Evolutionary conservation across 2,113 vertebrate genomes (phyloP), one percentile per base, ranked within the genome.

Genomic region (Struthio camelus): DNA sequence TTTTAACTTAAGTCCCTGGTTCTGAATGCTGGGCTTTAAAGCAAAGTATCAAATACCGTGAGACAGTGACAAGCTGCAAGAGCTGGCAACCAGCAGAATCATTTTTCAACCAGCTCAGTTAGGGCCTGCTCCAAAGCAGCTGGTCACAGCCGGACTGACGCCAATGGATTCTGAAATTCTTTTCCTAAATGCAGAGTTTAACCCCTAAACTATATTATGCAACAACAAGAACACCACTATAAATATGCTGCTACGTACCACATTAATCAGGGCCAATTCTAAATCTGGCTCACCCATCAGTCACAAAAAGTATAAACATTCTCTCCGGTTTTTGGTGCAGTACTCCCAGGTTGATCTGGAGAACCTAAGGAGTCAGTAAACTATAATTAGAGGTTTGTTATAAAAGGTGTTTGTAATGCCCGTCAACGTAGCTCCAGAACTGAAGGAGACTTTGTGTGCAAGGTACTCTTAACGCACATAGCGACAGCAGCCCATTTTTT

Each of bases 361-460:
- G 86, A 76, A 89, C 85, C 76, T 80, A 83, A 14, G 7, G 56
- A 93, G 95, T 78, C 91, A 59, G 93, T 40, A 48, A 88, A 61
- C 86, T 91, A 92, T 93, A 97, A 97, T 96, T 94, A 95, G 70
- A 92, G 85, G 48, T 84, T 94, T 95, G 71, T 89, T 83, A 85
- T 36, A 59, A 87, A 97, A 94, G 89, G 80, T 88, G 93, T 72
- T 90, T 93, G 90, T 66, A 70, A 85, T 58, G 81, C 83, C 90
- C 91, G 91, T 91, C 92, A 96, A 89, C 80, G 24, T 8, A 16
- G 10, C 34, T 67, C 24, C 38, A 34, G 62, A 54, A 82, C 91
- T 83, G 75, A 95, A 93, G 88, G 69, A 79, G 51, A 71, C 69
- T 85, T 84, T 88, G 84, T 82, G 79, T 93, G 79, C 73, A 93